Percentiles rank a stretch among this genome's conserved stretches.
phyloP scores from a whole-genome alignment of 2,888 invertebrate species.

The Folsomia candida region DNA sequence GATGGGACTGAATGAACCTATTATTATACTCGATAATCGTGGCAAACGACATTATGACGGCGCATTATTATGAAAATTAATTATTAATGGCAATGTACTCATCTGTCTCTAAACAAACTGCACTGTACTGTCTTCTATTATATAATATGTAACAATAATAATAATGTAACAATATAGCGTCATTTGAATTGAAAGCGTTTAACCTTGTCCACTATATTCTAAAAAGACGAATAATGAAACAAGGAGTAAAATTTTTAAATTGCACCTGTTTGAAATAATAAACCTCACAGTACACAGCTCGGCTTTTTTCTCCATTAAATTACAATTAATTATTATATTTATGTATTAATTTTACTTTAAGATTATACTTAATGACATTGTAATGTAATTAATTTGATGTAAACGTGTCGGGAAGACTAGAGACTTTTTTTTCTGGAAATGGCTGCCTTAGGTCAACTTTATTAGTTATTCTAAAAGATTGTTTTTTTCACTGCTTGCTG shows the following conservation, averaged over 20 bases:
- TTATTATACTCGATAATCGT: too few species aligned
- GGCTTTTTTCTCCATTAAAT: not conserved
- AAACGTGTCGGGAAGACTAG: slow-evolving; percentile 17
- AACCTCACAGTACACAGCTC: not conserved
- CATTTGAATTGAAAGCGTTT: not conserved
- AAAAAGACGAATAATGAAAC: not conserved
- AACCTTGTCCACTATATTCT: not conserved
- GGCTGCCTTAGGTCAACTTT: slow-evolving; percentile 8
- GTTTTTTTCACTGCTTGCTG: not conserved
- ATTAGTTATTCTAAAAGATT: not conserved
- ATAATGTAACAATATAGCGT: too few species aligned
- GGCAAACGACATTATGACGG: too few species aligned
- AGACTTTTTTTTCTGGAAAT: slow-evolving; percentile 17
- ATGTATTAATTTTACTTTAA: not conserved
- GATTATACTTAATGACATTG: not conserved
- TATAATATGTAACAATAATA: too few species aligned
- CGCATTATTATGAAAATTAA: too few species aligned
- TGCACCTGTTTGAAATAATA: not conserved
- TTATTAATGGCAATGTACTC: too few species aligned
- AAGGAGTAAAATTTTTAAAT: not conserved
- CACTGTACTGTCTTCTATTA: too few species aligned
- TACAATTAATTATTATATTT: not conserved
- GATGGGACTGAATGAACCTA: too few species aligned
- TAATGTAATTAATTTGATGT: not conserved
- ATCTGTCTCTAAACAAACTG: too few species aligned